Percentiles rank a stretch among this genome's conserved stretches.
Evolutionary conservation across 30 jellyfish, hydroid and myxozoan species (phyloP).

Genomic region (Rhopilema esculentum): DNA sequence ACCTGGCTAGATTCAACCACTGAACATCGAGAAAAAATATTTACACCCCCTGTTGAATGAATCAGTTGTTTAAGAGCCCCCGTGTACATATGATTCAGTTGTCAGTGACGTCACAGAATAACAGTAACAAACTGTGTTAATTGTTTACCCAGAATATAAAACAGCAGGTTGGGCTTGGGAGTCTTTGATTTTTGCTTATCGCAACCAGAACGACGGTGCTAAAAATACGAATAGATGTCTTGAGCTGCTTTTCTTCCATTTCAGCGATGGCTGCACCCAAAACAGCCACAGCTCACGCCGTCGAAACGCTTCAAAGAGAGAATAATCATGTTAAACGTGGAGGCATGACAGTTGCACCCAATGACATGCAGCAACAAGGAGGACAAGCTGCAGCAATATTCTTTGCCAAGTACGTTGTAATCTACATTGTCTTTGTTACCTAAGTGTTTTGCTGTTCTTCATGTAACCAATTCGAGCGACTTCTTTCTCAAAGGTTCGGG

Average conservation of each 20-base stretch:
- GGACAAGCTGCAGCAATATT: conserved; percentile 89
- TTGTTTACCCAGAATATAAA: conserved; percentile 4
- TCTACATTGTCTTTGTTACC: background rate
- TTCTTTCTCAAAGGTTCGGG: no score
- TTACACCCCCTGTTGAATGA: background rate
- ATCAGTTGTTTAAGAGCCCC: background rate
- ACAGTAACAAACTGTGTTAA: conserved; percentile 20
- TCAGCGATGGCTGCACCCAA: conserved; percentile 56
- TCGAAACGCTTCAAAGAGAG: conserved; percentile 10
- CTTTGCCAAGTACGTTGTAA: conserved; percentile 83
- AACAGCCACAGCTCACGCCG: background rate
- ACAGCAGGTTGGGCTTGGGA: conserved; percentile 10
- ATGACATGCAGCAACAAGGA: conserved; percentile 51
- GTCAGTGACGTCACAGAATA: background rate
- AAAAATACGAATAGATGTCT: background rate
- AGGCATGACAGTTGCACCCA: background rate
- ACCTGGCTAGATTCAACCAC: no score
- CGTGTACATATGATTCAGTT: background rate
- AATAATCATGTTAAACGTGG: background rate
- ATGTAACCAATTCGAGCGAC: no score
- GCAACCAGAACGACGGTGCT: conserved; percentile 11
- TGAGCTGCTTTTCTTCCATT: conserved; percentile 8
- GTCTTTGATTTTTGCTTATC: conserved; percentile 16
- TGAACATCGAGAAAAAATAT: no score
- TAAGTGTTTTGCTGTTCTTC: background rate